Conservation (phyloP, 2,113 vertebrate species). For the Hiodon tergisus region DNA sequence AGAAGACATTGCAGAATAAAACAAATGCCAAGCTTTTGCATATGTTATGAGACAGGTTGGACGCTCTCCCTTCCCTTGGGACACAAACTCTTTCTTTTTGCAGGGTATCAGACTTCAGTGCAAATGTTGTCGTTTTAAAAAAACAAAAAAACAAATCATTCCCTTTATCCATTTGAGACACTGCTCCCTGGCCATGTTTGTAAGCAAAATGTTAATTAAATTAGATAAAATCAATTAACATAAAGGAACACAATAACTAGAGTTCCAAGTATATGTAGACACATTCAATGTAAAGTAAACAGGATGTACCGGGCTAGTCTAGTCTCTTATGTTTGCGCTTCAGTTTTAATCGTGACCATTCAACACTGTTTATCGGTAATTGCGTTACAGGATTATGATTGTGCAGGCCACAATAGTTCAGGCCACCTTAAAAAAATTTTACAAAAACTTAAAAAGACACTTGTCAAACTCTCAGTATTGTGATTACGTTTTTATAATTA, state of each 20-base stretch:
- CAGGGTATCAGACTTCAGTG: slow-evolving; percentile 52
- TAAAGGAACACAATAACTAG: not conserved
- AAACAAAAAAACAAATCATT: not conserved
- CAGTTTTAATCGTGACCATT: too few species aligned
- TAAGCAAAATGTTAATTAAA: slow-evolving; percentile 3
- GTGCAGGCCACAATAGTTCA: too few species aligned
- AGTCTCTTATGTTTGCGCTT: too few species aligned
- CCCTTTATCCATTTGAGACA: slow-evolving; percentile 34
- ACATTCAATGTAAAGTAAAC: not conserved
- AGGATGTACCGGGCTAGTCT: too few species aligned
- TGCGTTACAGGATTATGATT: too few species aligned
- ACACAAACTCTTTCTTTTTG: slow-evolving; percentile 33
- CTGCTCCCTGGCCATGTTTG: slow-evolving; percentile 27
- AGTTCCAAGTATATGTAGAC: not conserved
- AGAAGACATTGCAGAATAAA: slow-evolving; percentile 25
- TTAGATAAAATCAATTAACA: not conserved
- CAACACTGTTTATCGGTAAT: too few species aligned
- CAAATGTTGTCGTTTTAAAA: slow-evolving; percentile 47
- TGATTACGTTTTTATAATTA: too few species aligned
- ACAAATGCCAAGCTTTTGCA: slow-evolving; percentile 55
- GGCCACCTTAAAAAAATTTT: too few species aligned
- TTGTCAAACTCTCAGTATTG: too few species aligned
- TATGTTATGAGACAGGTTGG: slow-evolving; percentile 59
- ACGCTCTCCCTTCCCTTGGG: slow-evolving; percentile 35
- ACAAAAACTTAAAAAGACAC: too few species aligned